Conservation (phyloP, 92 coral and sea anemone species). For the Parazoanthus atlanticus region DNA sequence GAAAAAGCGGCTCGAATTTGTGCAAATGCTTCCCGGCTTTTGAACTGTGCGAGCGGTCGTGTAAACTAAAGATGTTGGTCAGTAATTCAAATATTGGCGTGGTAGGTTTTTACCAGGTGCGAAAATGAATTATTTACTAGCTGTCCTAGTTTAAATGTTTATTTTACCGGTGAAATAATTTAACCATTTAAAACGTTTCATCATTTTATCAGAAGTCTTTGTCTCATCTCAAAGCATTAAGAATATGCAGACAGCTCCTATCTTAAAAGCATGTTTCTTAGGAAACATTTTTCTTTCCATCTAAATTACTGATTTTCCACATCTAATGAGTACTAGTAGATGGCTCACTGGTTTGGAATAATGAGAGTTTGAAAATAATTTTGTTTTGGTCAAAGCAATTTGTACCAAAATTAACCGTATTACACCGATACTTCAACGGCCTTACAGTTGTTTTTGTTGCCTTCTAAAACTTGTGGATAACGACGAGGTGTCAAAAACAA, state of each 20-base stretch:
- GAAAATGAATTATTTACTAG: slow-evolving; percentile 7
- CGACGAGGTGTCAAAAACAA: neutral
- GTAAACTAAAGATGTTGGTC: neutral
- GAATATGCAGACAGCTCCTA: neutral
- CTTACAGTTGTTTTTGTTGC: neutral
- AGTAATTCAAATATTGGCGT: neutral
- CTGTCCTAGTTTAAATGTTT: slow-evolving; percentile 23
- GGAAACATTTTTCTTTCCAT: neutral
- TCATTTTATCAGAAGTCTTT: neutral
- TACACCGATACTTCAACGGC: neutral
- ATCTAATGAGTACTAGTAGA: no score
- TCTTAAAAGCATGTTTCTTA: neutral
- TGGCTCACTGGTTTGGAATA: neutral
- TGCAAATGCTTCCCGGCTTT: neutral
- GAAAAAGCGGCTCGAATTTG: neutral
- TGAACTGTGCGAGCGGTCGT: neutral
- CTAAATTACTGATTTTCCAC: neutral
- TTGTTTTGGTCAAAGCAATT: neutral
- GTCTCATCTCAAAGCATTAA: neutral
- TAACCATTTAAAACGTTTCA: slow-evolving; percentile 6
- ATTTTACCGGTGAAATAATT: slow-evolving; percentile 4
- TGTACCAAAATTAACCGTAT: neutral
- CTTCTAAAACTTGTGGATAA: neutral
- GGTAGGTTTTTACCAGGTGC: neutral
- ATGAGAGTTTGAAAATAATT: neutral